Conservation (phyloP, 1,140 invertebrate genomes). For the Heliconius eleuchia region DNA sequence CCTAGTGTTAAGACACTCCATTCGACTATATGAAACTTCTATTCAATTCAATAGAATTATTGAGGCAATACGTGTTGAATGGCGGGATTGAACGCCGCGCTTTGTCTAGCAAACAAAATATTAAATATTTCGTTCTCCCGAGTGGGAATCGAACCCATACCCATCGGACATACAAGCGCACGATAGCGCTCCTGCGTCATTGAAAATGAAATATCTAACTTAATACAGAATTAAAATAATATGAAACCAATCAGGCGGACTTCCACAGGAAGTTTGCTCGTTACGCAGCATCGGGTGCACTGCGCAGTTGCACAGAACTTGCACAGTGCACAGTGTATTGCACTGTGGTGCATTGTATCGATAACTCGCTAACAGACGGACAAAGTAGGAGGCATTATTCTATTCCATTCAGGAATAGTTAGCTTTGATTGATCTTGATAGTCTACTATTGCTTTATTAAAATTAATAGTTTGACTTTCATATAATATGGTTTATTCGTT, state of each 20-base stretch:
- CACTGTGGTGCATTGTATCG: slow-evolving; percentile 14
- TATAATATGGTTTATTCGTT: too few species aligned
- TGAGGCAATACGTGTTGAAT: neutral
- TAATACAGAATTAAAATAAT: slow-evolving; percentile 12
- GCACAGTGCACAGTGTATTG: slow-evolving; percentile 15
- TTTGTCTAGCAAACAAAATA: neutral
- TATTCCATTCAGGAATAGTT: neutral
- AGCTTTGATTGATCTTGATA: neutral
- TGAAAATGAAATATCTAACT: neutral
- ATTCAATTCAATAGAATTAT: neutral
- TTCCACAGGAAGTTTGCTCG: slow-evolving; percentile 22
- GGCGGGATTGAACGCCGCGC: neutral
- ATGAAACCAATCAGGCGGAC: neutral
- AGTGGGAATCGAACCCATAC: too few species aligned
- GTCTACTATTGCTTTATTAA: neutral
- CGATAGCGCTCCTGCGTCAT: neutral
- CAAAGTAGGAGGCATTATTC: slow-evolving; percentile 1
- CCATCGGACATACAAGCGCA: too few species aligned
- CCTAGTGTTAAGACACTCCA: neutral
- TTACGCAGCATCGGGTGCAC: slow-evolving; percentile 8
- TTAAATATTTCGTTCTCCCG: too few species aligned
- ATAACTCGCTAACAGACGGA: slow-evolving; percentile 7
- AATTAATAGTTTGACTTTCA: neutral
- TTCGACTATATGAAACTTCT: too few species aligned
- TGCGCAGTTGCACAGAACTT: neutral